Conservation (phyloP, 2,888 invertebrate genomes). For the Macaria notata region DNA sequence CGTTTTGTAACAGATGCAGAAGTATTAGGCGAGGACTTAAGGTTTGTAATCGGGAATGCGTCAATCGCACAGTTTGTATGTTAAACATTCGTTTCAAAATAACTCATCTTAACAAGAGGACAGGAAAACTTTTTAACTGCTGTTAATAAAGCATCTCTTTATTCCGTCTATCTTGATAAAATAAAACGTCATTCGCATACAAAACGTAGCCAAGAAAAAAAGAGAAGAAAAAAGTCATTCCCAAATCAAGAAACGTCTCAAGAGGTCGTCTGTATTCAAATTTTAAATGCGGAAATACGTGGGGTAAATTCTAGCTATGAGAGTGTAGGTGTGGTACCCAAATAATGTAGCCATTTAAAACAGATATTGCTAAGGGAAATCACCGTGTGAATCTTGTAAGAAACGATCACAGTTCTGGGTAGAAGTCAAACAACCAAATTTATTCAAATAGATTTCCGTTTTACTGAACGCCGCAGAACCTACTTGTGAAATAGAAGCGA, state of each 20-base stretch:
- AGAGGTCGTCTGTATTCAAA: constrained; percentile 47
- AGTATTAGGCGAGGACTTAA: neutral
- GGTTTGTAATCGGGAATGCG: too few relatives aligned
- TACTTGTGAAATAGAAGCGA: too few relatives aligned
- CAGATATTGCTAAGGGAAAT: neutral
- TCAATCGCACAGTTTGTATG: too few relatives aligned
- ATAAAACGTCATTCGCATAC: constrained; percentile 14
- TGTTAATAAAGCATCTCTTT: too few relatives aligned
- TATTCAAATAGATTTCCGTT: too few relatives aligned
- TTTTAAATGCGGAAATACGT: constrained; percentile 43
- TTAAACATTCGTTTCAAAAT: too few relatives aligned
- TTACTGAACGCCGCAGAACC: too few relatives aligned
- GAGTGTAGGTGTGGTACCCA: constrained; percentile 8
- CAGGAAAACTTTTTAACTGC: too few relatives aligned
- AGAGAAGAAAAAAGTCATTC: constrained; percentile 10
- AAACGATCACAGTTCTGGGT: too few relatives aligned
- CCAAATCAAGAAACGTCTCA: constrained; percentile 29
- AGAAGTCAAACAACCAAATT: too few relatives aligned
- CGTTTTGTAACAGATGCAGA: constrained; percentile 37
- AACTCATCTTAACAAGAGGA: too few relatives aligned
- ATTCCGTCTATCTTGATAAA: constrained; percentile 22
- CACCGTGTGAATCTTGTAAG: neutral
- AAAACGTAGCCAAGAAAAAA: constrained; percentile 5
- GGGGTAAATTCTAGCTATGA: constrained; percentile 13
- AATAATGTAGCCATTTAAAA: constrained; percentile 7